phyloP scores from a whole-genome alignment of 2,113 vertebrate species.

The Ciconia boyciana region DNA sequence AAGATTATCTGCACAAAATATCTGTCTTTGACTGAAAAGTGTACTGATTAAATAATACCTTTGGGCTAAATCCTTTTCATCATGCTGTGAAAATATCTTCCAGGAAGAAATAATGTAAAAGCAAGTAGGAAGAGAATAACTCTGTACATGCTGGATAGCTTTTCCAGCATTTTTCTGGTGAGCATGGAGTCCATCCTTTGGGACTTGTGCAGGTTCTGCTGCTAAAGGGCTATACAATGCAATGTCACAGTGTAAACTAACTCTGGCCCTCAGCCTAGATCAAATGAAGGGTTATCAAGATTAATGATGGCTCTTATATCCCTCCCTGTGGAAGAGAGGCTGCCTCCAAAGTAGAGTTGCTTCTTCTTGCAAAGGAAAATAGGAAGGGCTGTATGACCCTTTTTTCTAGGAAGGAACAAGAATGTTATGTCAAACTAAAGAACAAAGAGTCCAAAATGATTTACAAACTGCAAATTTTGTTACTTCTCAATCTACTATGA shows the following conservation, averaged over 20 bases:
- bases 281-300: neutral
- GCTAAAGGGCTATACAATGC: rapidly evolving
- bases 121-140: neutral
- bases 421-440: neutral
- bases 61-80: neutral
- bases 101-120: neutral
- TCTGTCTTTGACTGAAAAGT: neutral
- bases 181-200: neutral
- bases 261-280: neutral
- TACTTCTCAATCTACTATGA: neutral
- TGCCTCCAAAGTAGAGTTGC: neutral
- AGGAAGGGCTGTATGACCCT: neutral
- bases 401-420: neutral
- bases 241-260: neutral
- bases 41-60: neutral
- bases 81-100: neutral
- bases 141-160: neutral
- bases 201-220: neutral
- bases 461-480: neutral
- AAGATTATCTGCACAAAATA: neutral
- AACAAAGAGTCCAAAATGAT: neutral
- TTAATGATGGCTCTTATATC: neutral
- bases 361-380: neutral
- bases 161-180: neutral
- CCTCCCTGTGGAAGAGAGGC: neutral